phyloP scores from a whole-genome alignment of 2,888 invertebrate species.

The Acanthosoma haemorrhoidale region DNA sequence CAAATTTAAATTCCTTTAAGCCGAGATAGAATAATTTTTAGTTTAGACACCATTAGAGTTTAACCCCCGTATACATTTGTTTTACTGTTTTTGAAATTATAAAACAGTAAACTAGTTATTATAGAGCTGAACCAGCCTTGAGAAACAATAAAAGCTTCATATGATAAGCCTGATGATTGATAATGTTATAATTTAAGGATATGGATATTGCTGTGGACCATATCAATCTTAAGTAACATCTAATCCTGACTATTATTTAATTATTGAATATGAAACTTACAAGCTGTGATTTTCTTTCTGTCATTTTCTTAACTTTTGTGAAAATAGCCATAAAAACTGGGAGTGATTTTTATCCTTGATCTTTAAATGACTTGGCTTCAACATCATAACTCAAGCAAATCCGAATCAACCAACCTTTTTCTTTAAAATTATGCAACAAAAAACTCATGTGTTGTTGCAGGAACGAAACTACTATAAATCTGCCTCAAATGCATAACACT shows the following conservation, averaged over 20 bases:
- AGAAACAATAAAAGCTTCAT: conserved; percentile 89
- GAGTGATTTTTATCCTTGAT: conserved; percentile 59
- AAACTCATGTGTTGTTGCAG: conserved; percentile 77
- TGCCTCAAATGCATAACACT: conserved; percentile 65
- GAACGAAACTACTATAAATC: conserved; percentile 69
- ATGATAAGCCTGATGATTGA: conserved; percentile 39
- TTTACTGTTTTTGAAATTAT: no score
- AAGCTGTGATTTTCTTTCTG: conserved; percentile 12
- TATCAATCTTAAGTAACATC: not conserved
- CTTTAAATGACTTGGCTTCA: conserved; percentile 60
- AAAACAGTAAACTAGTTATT: not conserved
- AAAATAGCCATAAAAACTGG: conserved; percentile 80
- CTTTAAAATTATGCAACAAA: conserved; percentile 63
- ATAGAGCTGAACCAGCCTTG: conserved; percentile 97
- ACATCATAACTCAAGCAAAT: conserved; percentile 74
- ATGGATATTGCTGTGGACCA: not conserved
- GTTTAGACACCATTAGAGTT: no score
- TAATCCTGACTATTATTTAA: not conserved
- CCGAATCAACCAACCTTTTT: conserved; percentile 72
- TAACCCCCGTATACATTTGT: no score
- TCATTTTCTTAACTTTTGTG: conserved; percentile 71
- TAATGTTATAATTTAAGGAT: not conserved
- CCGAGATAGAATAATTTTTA: no score
- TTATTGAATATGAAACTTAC: conserved; percentile 22
- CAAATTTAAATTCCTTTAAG: no score